These are phyloP conservation scores for Leontopithecus rosalia DNA, from an alignment of 2,797 vertebrate genomes.

Conservation along the genomic window DNA sequence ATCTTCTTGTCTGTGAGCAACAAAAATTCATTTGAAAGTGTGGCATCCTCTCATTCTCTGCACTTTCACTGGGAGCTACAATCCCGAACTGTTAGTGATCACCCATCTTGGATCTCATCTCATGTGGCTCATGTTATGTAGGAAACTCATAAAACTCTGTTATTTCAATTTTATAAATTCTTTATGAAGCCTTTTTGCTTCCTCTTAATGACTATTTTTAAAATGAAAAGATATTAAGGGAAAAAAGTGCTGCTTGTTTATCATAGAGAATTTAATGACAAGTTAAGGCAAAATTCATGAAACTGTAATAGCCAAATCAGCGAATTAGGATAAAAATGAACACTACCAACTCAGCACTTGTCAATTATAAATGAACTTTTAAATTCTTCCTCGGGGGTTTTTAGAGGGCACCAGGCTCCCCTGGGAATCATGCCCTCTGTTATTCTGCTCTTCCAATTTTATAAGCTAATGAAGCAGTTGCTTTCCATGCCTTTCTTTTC, in stretches of 20 bases:
- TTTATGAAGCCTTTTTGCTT: background rate
- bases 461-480: background rate
- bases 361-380: slow-evolving; percentile 33
- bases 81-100: too few relatives aligned
- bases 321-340: slow-evolving; percentile 44
- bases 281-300: slow-evolving; percentile 31
- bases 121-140: background rate
- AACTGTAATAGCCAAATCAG: slow-evolving; percentile 31
- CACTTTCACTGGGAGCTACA: too few relatives aligned
- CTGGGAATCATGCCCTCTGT: background rate
- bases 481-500: background rate
- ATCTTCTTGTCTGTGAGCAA: too few relatives aligned
- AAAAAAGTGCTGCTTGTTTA: background rate
- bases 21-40: too few relatives aligned
- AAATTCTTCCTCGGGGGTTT: background rate
- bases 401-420: background rate
- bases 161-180: slow-evolving; percentile 24
- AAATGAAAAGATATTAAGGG: slow-evolving; percentile 35
- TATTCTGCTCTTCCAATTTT: background rate
- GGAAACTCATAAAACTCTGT: background rate
- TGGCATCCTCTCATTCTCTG: too few relatives aligned
- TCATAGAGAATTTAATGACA: slow-evolving; percentile 40
- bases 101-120: too few relatives aligned
- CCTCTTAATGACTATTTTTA: background rate
- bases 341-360: background rate